Evolutionary conservation across 2,797 vertebrate genomes (phyloP), one percentile per base, ranked within the genome.

Genomic region (Podarcis lilfordi): DNA sequence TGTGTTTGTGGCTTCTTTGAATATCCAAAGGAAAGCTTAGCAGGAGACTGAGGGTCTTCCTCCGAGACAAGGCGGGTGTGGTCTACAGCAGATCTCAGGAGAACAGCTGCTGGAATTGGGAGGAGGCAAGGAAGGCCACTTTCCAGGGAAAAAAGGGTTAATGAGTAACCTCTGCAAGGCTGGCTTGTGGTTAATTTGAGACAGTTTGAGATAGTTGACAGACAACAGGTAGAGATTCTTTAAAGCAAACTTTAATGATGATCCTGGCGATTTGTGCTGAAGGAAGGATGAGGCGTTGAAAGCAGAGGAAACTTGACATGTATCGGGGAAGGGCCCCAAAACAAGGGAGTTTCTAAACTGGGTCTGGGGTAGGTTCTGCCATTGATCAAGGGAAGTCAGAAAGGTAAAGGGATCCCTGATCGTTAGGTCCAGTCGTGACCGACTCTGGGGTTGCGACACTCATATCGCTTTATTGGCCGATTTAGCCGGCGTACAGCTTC

Each of bases 111-210:
- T 23, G 25, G 55, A 74, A 35, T 9, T 17, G 55, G 69, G 9
- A 72, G 27, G 23, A 84, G 23, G 10, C 40, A 80, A 72, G 10
- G 25, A 85, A 32, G 8, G 43, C 59, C 76, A 59, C 79, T 80
- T 25, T 55, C 32, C 59, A 69, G 43, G 15, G 19, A 11, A 55
- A 19, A 25, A 82, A 32, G 78, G 71, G 71, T 89, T 89, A 89
- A 85, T 85, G 78, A 89, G 11, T 85, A 89, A 86, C 83, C 37
- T 35, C 74, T n/a, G 43, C 32, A 27, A 23, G 25, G 43, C 11
- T 71, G 21, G 59, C 9, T 17, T 32, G 25, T 4, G 25, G 19
- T 29, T 37, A n/a, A 43, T 71, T 40, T 83, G 80, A 43, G 40
- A 15, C 23, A 32, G 25, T 13, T 86, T 72, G 37, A 61, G 35